These are phyloP conservation scores for Sorex maritimensis DNA, from an alignment of 2,797 vertebrate species.

Conservation along the genomic window DNA sequence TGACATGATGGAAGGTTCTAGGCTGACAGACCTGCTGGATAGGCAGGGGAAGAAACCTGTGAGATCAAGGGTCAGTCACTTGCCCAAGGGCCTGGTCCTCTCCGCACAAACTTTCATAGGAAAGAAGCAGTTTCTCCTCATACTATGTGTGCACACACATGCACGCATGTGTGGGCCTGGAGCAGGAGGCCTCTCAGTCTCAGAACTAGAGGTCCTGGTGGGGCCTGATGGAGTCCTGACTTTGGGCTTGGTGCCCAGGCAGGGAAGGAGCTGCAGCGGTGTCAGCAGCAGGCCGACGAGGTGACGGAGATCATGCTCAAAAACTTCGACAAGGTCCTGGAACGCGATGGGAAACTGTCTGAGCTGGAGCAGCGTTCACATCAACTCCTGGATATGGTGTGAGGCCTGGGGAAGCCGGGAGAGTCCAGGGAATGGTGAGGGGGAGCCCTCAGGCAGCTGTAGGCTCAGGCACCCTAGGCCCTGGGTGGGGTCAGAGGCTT, in stretches of 20 bases:
- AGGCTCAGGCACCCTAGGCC: not conserved
- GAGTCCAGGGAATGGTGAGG: not conserved
- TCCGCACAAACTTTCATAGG: not conserved
- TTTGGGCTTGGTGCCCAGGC: conserved; percentile 82
- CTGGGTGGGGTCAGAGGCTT: not conserved
- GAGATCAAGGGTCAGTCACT: not conserved
- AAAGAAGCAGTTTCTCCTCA: not conserved
- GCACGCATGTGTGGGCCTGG: not conserved
- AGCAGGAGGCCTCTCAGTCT: not conserved
- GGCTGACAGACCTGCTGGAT: not conserved
- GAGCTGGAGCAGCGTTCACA: conserved; percentile 87
- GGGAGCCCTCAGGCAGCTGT: not conserved
- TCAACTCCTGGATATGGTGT: conserved; percentile 87
- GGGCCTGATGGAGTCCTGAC: conserved; percentile 63
- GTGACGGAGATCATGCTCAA: conserved; percentile 89
- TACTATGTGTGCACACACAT: not conserved
- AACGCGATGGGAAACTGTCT: conserved; percentile 85
- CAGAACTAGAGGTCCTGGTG: not conserved
- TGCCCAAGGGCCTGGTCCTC: not conserved
- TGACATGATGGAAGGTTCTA: conserved; percentile 41
- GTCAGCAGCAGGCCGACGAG: conserved; percentile 86
- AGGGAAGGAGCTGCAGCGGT: conserved; percentile 83
- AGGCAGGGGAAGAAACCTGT: not conserved
- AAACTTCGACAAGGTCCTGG: conserved; percentile 87
- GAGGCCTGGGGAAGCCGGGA: conserved; percentile 7